These are phyloP conservation scores for Halictus quadricinctus DNA, from an alignment of 2,888 invertebrate genomes.

Conservation along the genomic window DNA sequence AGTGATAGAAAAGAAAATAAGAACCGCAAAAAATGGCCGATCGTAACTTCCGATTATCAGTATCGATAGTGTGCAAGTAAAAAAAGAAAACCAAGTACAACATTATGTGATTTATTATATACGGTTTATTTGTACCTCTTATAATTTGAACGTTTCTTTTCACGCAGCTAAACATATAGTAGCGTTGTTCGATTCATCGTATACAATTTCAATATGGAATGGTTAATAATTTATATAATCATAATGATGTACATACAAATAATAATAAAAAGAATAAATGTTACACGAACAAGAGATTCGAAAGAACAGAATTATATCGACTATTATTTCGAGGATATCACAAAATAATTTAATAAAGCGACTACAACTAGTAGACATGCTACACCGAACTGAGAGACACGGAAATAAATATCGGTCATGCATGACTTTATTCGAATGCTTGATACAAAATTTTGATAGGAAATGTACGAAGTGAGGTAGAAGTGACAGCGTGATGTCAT, in stretches of 20 bases:
- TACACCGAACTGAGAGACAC: conserved; percentile 38
- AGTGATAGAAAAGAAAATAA: conserved; percentile 1
- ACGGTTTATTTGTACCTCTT: conserved; percentile 23
- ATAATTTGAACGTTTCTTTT: conserved; percentile 18
- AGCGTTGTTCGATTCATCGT: neutral
- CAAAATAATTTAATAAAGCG: conserved; percentile 7
- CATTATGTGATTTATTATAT: conserved; percentile 38
- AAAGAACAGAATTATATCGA: neutral
- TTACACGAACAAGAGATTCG: neutral
- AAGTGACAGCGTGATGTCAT: conserved; percentile 34
- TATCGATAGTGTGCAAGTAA: neutral
- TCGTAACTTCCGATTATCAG: neutral
- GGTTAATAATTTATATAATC: conserved; percentile 18
- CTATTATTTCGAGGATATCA: neutral
- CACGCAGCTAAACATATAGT: conserved; percentile 21
- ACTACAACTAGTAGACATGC: conserved; percentile 27
- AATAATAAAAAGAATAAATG: conserved; percentile 19
- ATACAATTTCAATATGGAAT: conserved; percentile 4
- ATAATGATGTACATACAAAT: conserved; percentile 7
- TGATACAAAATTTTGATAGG: conserved; percentile 55
- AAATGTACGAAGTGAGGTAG: conserved; percentile 41
- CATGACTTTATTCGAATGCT: conserved; percentile 61
- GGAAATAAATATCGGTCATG: conserved; percentile 40
- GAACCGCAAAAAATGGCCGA: neutral
- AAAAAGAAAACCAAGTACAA: conserved; percentile 18